These are phyloP conservation scores for Hycleus cichorii DNA, from an alignment of 1,140 invertebrate genomes.

Conservation along the genomic window DNA sequence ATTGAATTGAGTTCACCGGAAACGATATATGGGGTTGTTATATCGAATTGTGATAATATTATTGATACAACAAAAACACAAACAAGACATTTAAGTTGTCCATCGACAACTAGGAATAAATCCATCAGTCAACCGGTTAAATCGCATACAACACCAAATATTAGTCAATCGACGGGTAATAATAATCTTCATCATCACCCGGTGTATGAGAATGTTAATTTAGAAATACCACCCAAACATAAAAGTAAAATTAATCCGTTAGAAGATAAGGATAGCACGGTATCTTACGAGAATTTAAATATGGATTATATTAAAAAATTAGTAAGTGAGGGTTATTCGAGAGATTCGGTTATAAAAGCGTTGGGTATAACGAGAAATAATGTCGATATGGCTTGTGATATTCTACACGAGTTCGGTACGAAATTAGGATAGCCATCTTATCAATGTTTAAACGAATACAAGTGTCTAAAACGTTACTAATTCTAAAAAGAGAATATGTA, in stretches of 20 bases:
- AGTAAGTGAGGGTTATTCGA: slow-evolving; percentile 80
- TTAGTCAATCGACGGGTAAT: slow-evolving; percentile 15
- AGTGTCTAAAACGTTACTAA: background rate
- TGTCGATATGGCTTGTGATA: slow-evolving; percentile 90
- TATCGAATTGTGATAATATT: slow-evolving; percentile 44
- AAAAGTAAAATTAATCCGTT: slow-evolving; percentile 32
- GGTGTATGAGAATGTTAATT: slow-evolving; percentile 32
- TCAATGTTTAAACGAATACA: background rate
- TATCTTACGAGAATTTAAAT: slow-evolving; percentile 81
- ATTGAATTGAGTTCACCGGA: slow-evolving; percentile 49
- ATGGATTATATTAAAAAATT: slow-evolving; percentile 83
- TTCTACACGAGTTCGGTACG: slow-evolving; percentile 85
- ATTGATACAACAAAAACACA: slow-evolving; percentile 31
- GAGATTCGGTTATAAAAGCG: slow-evolving; percentile 82
- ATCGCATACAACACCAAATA: slow-evolving; percentile 39
- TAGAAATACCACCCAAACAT: slow-evolving; percentile 26
- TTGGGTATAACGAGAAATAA: slow-evolving; percentile 87
- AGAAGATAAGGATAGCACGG: slow-evolving; percentile 36
- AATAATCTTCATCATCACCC: slow-evolving; percentile 3
- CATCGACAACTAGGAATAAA: slow-evolving; percentile 25
- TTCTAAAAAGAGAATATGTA: background rate
- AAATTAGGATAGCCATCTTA: slow-evolving; percentile 43
- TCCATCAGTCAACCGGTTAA: slow-evolving; percentile 31
- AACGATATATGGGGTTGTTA: slow-evolving; percentile 58
- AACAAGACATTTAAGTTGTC: slow-evolving; percentile 35